Base-by-base conservation (phyloP, 2,113 vertebrate species). In the Aptenodytes forsteri region DNA sequence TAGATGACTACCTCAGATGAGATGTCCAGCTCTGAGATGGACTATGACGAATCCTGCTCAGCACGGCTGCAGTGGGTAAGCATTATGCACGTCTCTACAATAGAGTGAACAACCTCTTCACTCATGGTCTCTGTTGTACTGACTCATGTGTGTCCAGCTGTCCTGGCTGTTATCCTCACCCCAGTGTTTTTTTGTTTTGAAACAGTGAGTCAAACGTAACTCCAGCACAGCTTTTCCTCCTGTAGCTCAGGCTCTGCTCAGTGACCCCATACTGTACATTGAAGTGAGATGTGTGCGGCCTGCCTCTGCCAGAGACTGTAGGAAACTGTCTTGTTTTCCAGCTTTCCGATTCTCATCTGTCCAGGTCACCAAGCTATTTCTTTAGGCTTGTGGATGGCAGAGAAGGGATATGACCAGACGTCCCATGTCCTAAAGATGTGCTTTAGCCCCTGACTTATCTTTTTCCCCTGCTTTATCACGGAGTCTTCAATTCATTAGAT, bases 41-140 rank as follows among this genome's bases (percentile, higher is more conserved):
- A 62, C 36, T 10, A 58, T n/a, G 91, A 83, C 0, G 13, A 81
- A 1, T 50, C 65, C 72, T 49, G 58, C 90, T n/a, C 52, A 9
- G 55, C 56, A 18, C 0, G 2, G 21, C 76, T 55, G 52, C n/a
- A 10, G 12, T 55, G 23, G 0, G 1, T 58, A 66, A 89, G 44
- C 47, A 2, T 38, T 15, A 25, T 3, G 38, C 23, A 7, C 1
- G 2, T 61, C 78, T n/a, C 73, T 9, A 2, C 11, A 11, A 4
- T 1, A 56, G 4, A 16, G 12, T 13, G 29, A 76, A 9, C 49
- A 44, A 7, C n/a, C 82, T 14, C 78, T 50, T 69, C 32, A 2
- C 50, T 62, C 34, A 0, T 19, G 50, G 3, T 46, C n/a, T 90
- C 58, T 66, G 50, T 72, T 18, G 0, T 2, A 12, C 77, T 93